Percentiles rank a stretch among this genome's conserved stretches.
phyloP scores from a whole-genome alignment of 2,888 invertebrate genomes.

The Sacculina carcini region DNA sequence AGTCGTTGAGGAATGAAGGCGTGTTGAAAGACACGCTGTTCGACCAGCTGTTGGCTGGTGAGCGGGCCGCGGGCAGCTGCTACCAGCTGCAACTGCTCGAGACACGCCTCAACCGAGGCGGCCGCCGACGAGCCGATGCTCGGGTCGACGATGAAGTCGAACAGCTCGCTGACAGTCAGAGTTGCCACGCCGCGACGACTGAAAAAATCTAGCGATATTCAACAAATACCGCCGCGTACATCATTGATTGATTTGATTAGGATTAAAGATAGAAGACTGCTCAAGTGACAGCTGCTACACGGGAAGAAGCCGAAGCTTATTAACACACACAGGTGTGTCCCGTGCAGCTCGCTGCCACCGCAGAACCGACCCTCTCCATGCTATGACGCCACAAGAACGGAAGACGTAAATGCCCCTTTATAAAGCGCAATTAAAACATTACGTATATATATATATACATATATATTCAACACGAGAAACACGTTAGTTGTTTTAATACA shows the following conservation, averaged over 20 bases:
- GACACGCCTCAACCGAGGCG: slow-evolving; percentile 26
- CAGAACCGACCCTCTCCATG: too few relatives aligned
- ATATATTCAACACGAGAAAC: neutral
- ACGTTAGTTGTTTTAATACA: too few relatives aligned
- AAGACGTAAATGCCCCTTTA: too few relatives aligned
- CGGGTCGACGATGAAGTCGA: slow-evolving; percentile 86
- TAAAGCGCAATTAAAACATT: neutral
- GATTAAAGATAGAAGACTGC: too few relatives aligned
- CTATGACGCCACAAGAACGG: too few relatives aligned
- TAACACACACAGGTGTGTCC: too few relatives aligned
- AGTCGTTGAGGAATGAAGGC: slow-evolving; percentile 77
- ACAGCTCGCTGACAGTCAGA: slow-evolving; percentile 65
- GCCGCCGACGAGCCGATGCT: slow-evolving; percentile 39
- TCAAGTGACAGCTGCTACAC: too few relatives aligned
- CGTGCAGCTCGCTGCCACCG: neutral
- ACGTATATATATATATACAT: slow-evolving; percentile 1
- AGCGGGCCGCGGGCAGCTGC: slow-evolving; percentile 33
- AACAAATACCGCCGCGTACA: neutral
- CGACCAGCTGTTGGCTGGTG: slow-evolving; percentile 45
- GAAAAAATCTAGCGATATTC: slow-evolving; percentile 43
- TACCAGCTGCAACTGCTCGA: slow-evolving; percentile 42
- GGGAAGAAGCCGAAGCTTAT: too few relatives aligned
- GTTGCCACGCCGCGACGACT: slow-evolving; percentile 67
- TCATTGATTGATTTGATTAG: too few relatives aligned
- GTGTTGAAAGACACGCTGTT: slow-evolving; percentile 78